Base-by-base conservation (phyloP, 2,888 invertebrate species). In the Carcina quercana region DNA sequence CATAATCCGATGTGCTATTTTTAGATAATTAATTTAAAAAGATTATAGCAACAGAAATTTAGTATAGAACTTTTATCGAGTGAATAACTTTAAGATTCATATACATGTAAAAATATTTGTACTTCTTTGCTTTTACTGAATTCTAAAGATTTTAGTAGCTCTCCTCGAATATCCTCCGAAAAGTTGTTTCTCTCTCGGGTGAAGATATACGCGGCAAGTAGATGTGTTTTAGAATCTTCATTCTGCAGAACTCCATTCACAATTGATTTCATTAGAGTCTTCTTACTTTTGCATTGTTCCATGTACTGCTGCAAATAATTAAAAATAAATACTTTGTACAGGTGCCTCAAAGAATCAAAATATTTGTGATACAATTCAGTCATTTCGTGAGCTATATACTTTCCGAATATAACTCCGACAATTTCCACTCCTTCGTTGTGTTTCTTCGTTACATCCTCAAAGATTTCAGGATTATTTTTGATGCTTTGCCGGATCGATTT, bases 321-420 rank as follows among this genome's bases (percentile, higher is more conserved):
- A 1, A 13, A 22, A 3, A 73, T 33, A 0, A 38, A 41, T 1
- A 14, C 13, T 2, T 39, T 40, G 28, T 71, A 73, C 3, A 70
- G 26, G 10, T 59, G 54, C 15, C 50, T 40, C 3, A 70, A 39
- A 0, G 70, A 62, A 22, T 55, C 48, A 27, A 65, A 74, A 33
- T 64, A 70, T 28, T 47, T 50, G 2, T 13, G 30, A 1, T 32
- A 47, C 3, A 73, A 42, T 14, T 60, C 50, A 3, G 45, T 38
- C 1, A 60, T 37, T 39, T 71, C 73, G 7, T 42, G 42, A 0
- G 53, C 54, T 14, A 71, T 47, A 25, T 60, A 58, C 11, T 52
- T 57, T 3, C 68, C 68, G 12, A 70, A 64, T 7, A 53, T 38
- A 6, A 43, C 39, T 3, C 70, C 71, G 2, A 74, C 61, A 2